Percentiles rank a stretch among this genome's conserved stretches.
Conservation (phyloP, 1,140 invertebrate species). For the Frieseomelitta varia region DNA sequence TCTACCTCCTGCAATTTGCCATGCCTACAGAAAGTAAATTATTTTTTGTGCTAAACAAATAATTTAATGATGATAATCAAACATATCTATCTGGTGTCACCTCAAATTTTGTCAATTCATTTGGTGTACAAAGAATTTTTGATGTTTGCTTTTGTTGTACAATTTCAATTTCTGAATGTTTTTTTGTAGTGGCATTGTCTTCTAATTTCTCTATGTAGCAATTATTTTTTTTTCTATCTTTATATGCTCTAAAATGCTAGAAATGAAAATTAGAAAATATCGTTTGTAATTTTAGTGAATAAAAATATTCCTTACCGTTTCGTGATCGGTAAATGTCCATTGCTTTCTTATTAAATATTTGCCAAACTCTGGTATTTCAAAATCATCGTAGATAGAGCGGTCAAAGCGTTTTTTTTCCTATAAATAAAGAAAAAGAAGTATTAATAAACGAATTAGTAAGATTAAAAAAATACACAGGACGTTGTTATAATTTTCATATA, state of each 20-base stretch:
- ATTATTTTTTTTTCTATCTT: constrained; percentile 56
- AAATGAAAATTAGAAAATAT: not conserved
- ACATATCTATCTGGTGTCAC: constrained; percentile 53
- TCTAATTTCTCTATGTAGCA: constrained; percentile 75
- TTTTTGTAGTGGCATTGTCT: not conserved
- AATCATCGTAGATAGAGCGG: constrained; percentile 59
- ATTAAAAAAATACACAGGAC: not conserved
- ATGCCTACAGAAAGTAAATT: constrained; percentile 64
- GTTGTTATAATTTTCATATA: not conserved
- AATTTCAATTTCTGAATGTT: not conserved
- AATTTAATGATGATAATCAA: not conserved
- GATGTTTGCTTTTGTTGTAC: constrained; percentile 6
- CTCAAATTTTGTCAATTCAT: constrained; percentile 69
- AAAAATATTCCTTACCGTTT: constrained; percentile 67
- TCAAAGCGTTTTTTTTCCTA: constrained; percentile 73
- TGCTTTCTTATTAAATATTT: constrained; percentile 39
- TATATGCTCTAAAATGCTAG: constrained; percentile 76
- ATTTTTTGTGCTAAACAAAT: not conserved
- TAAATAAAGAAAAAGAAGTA: not conserved
- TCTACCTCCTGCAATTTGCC: constrained; percentile 71
- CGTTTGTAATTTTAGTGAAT: not conserved
- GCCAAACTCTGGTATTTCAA: not conserved
- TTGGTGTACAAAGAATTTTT: constrained; percentile 66
- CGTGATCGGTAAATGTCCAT: constrained; percentile 68
- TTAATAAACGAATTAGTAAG: not conserved